A percentile compares a stretch with the other conserved stretches of the same genome.
phyloP scores from a whole-genome alignment of 2,113 vertebrate genomes.

The Protobothrops flavoviridis region DNA sequence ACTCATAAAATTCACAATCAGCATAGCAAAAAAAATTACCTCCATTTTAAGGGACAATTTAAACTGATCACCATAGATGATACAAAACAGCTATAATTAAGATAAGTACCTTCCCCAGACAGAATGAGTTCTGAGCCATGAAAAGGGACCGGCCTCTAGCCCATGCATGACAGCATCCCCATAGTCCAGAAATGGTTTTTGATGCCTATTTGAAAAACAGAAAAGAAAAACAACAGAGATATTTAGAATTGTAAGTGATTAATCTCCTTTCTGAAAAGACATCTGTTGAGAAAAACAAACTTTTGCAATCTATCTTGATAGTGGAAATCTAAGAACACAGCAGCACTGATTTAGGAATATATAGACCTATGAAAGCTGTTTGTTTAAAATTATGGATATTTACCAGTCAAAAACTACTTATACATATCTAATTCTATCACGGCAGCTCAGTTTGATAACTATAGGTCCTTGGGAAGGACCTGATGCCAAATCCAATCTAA shows the following conservation, averaged over 20 bases:
- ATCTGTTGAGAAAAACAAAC: background rate
- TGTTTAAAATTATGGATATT: background rate
- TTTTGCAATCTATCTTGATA: background rate
- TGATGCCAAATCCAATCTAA: too few relatives aligned
- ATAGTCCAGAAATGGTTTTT: constrained; percentile 86
- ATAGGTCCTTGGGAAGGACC: background rate
- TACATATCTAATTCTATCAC: too few relatives aligned
- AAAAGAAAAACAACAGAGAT: background rate
- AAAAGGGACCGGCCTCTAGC: constrained; percentile 78
- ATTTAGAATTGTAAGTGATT: background rate
- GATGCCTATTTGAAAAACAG: constrained; percentile 67
- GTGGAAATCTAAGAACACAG: background rate
- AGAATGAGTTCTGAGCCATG: constrained; percentile 82
- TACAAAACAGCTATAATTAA: background rate
- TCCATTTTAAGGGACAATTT: background rate
- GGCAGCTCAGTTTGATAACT: background rate
- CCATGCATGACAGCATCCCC: constrained; percentile 83
- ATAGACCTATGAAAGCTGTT: background rate
- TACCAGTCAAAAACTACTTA: background rate
- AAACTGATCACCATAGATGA: background rate
- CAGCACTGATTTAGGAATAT: background rate
- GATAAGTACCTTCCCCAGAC: constrained; percentile 85
- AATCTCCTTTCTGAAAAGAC: background rate
- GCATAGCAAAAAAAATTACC: background rate
- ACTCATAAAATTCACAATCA: background rate